Conservation (phyloP, 2,888 invertebrate genomes). For the Melinaea menophilus region DNA sequence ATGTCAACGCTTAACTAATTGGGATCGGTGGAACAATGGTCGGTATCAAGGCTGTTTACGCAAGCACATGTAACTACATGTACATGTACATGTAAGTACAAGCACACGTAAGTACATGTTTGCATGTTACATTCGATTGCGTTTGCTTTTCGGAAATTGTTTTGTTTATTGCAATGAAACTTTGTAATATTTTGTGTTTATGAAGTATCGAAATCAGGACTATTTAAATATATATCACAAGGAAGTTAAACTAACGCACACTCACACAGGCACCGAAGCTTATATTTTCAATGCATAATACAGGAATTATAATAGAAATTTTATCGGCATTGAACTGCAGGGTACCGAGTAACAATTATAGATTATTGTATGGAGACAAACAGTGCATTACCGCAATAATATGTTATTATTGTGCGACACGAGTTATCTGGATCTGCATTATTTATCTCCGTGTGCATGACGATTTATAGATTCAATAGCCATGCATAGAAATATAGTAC, state of each 20-base stretch:
- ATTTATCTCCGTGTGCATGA: conserved; percentile 72
- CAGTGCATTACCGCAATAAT: conserved; percentile 63
- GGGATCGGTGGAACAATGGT: conserved; percentile 54
- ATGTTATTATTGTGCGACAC: conserved; percentile 70
- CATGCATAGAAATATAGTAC: conserved; percentile 54
- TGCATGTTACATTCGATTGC: not conserved
- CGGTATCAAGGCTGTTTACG: conserved; percentile 19
- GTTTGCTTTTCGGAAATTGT: no score
- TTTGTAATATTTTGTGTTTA: no score
- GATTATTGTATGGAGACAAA: conserved; percentile 48
- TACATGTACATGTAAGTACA: not conserved
- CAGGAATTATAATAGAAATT: conserved; percentile 32
- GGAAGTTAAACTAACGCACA: conserved; percentile 2
- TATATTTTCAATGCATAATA: conserved; percentile 29
- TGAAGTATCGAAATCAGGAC: no score
- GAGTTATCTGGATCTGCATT: conserved; percentile 69
- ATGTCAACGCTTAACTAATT: conserved; percentile 68
- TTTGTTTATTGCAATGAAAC: no score
- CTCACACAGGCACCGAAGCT: conserved; percentile 3
- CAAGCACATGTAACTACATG: conserved; percentile 2
- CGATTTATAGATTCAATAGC: conserved; percentile 70
- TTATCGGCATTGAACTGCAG: conserved; percentile 29
- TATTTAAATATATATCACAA: not conserved
- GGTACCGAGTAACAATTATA: conserved; percentile 38
- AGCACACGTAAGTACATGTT: not conserved